Evolutionary conservation across 2,113 vertebrate genomes (phyloP), one percentile per base, ranked within the genome.

Genomic region (Coracopsis vasa): DNA sequence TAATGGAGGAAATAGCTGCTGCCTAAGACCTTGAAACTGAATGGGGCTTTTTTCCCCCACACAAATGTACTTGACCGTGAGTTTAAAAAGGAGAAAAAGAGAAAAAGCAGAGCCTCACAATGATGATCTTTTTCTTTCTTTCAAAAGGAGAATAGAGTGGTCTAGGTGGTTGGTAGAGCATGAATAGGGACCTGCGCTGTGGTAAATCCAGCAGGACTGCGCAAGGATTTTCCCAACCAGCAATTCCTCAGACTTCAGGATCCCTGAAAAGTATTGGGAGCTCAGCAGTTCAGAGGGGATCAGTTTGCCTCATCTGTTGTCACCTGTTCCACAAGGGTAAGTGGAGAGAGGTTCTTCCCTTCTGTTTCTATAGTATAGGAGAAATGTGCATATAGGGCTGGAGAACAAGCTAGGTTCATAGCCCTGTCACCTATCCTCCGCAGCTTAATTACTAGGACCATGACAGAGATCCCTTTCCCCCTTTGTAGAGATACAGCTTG

Each of bases 1-100:
- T 95, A 97, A 95, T 93, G 92, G 92, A 96, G 86, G 94, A 95
- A 97, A 95, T 91, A 88, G 91, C 74, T 94, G 45, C 90, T 95
- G 80, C 78, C 64, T 13, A 3, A 91, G 94, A 92, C 86, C 83
- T 94, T 96, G 94, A 95, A 84, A 96, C 81, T 86, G 87, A 89
- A 47, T 45, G 80, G 64, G 80, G 72, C 64, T 91, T 89, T 94
- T 90, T 89, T 10, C 25, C 41, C 27, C 16, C 21, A 39, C 1
- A 12, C 60, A 80, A 73, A 87, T 54, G 71, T 53, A 60, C 78
- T 84, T 93, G 87, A 86, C 39, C 2, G 1, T 54, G 70, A 74
- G 33, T 45, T 71, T 24, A 47, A 51, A 54, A 47, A 79, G 23
- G 33, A n/a, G 54, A 61, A 85, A 71, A 42, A 69, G 62, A 25